Conservation (phyloP, 1,140 invertebrate genomes). For the Brachionus paranguensis region DNA sequence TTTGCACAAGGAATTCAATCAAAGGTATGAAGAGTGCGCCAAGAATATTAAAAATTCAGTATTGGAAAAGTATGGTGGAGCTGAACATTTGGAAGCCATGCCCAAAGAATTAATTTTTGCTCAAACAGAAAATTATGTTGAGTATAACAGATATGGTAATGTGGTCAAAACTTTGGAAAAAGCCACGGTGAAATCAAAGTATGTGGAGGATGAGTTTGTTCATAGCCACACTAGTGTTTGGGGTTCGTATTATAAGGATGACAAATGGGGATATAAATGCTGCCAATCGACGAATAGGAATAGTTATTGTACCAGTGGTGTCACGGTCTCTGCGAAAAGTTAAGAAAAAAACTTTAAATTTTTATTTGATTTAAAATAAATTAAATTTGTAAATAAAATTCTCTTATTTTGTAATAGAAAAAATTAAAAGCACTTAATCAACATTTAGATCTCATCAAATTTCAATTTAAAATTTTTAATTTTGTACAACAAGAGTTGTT, state of each 20-base stretch:
- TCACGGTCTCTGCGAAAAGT: neutral
- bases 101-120: conserved; percentile 53
- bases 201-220: conserved; percentile 85
- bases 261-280: conserved; percentile 90
- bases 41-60: conserved; percentile 67
- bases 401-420: neutral
- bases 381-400: neutral
- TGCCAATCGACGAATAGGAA: conserved; percentile 59
- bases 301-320: conserved; percentile 3
- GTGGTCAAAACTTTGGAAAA: conserved; percentile 78
- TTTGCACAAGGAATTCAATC: conserved; percentile 78
- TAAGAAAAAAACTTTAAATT: neutral
- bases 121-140: conserved; percentile 74
- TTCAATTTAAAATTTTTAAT: too few species aligned
- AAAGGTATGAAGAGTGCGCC: conserved; percentile 80
- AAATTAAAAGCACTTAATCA: too few species aligned
- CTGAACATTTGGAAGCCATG: conserved; percentile 78
- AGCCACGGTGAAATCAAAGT: conserved; percentile 74
- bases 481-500: too few species aligned
- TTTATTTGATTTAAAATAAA: neutral
- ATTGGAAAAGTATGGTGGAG: conserved; percentile 80
- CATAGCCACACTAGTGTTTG: conserved; percentile 89
- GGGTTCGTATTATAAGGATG: conserved; percentile 88
- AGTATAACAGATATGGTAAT: conserved; percentile 89
- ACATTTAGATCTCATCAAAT: too few species aligned